These are phyloP conservation scores for Conger conger DNA, from an alignment of 2,113 vertebrate species.

Conservation along the genomic window DNA sequence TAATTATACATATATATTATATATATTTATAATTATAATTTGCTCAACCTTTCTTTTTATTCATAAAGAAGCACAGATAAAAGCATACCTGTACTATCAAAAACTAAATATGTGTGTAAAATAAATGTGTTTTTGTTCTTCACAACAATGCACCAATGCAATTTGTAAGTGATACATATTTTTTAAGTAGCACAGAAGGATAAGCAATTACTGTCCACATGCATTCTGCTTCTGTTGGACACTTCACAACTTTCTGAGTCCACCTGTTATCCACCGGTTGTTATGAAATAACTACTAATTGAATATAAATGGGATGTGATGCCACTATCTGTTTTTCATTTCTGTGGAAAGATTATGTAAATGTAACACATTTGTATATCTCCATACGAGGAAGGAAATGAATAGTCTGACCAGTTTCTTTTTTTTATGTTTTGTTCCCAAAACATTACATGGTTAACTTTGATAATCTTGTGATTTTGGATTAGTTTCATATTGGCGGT, in stretches of 20 bases:
- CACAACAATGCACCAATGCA: background rate
- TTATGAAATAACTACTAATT: constrained; percentile 64
- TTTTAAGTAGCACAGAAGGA: constrained; percentile 12
- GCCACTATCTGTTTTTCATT: constrained; percentile 76
- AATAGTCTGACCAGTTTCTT: constrained; percentile 68
- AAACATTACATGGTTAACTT: constrained; percentile 58
- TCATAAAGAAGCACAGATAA: background rate
- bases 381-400: constrained; percentile 62
- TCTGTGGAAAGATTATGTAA: constrained; percentile 74
- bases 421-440: constrained; percentile 42
- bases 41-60: too few species aligned
- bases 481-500: constrained; percentile 68
- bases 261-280: constrained; percentile 38
- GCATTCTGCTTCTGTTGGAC: constrained; percentile 1
- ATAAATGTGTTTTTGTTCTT: background rate
- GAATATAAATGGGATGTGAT: constrained; percentile 74
- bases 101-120: background rate
- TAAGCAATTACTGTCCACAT: background rate
- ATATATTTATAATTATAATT: too few species aligned
- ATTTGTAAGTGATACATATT: constrained; percentile 14
- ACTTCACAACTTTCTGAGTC: constrained; percentile 26
- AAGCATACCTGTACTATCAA: background rate
- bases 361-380: constrained; percentile 69
- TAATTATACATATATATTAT: too few species aligned
- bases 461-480: constrained; percentile 71